Evolutionary conservation across 2,888 invertebrate genomes (phyloP).

Genomic region (Timema cristinae): DNA sequence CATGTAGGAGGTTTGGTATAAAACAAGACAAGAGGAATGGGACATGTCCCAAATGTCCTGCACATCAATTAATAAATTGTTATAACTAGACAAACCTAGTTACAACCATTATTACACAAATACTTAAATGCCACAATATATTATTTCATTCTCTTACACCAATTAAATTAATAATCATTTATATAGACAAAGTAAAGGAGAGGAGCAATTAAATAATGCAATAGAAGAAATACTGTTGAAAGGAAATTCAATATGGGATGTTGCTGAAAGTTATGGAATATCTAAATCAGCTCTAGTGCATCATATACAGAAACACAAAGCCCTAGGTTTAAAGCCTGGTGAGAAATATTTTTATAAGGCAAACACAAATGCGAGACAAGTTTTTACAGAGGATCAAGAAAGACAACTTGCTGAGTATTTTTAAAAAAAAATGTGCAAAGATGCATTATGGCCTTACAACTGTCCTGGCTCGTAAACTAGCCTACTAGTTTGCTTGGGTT

Average conservation of each 20-base stretch:
- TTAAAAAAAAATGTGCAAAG: neutral
- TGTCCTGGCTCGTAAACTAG: neutral
- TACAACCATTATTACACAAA: no score
- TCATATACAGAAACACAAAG: conserved; percentile 1
- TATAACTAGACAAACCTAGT: no score
- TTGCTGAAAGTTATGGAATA: conserved; percentile 1
- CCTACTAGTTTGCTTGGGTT: neutral
- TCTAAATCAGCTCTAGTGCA: neutral
- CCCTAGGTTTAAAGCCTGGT: neutral
- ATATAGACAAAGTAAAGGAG: no score
- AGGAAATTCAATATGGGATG: neutral
- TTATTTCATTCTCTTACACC: no score
- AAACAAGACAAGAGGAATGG: no score
- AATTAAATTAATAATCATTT: no score
- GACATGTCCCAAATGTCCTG: no score
- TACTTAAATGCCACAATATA: no score
- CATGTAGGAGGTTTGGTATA: no score
- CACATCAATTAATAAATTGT: no score
- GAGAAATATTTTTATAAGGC: neutral
- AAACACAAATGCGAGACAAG: conserved; percentile 7
- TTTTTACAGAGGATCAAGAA: neutral
- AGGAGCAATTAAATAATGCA: conserved; percentile 8
- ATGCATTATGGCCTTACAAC: conserved; percentile 1
- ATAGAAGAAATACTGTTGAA: neutral
- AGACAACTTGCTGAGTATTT: neutral